Conservation (phyloP, 2,888 invertebrate genomes). For the Pristionchus fissidentatus region DNA sequence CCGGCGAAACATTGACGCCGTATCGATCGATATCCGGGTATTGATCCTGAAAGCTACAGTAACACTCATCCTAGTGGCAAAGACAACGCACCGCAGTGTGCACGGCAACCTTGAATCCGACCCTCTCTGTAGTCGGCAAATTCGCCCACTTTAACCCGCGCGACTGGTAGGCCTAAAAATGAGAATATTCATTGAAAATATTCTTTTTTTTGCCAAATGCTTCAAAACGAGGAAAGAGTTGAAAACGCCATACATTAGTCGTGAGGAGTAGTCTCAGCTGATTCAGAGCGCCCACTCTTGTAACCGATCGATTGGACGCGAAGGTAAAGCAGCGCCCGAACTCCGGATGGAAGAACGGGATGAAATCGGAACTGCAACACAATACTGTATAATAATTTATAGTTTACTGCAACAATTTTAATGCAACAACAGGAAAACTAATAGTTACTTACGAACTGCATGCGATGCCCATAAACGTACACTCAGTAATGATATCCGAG, state of each 20-base stretch:
- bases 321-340: conserved; percentile 34
- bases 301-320: conserved; percentile 9
- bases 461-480: conserved; percentile 10
- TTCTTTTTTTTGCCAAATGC: too few species aligned
- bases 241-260: not conserved
- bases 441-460: conserved; percentile 11
- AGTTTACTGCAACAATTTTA: too few species aligned
- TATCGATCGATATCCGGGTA: not conserved
- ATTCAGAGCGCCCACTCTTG: conserved; percentile 21
- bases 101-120: conserved; percentile 21
- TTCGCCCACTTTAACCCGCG: conserved; percentile 7
- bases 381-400: not conserved
- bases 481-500: conserved; percentile 6
- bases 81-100: not conserved
- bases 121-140: conserved; percentile 6
- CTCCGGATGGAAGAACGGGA: conserved; percentile 7
- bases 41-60: not conserved
- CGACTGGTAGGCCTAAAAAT: conserved; percentile 8
- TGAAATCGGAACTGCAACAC: not conserved
- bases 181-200: not conserved
- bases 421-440: not conserved
- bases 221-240: not conserved
- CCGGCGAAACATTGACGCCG: not conserved
- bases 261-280: conserved; percentile 12
- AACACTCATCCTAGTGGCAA: too few species aligned